Base-by-base conservation (phyloP, 2,888 invertebrate genomes). In the Formica aserva region DNA sequence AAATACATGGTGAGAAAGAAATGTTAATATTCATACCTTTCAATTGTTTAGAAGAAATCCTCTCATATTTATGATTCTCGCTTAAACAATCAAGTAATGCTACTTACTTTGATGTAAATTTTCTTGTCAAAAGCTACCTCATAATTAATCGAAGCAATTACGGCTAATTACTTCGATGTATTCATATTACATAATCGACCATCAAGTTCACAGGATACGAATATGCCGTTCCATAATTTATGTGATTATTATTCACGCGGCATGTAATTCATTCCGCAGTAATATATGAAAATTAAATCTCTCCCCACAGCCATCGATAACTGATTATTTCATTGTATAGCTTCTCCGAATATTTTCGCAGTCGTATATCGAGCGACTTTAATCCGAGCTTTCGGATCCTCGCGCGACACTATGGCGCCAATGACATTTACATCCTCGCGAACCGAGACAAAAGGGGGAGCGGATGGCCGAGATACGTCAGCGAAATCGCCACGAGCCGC, bases 401-500 rank as follows among this genome's bases (percentile, higher is more conserved):
- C 83, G 77, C 72, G 80, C 89, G 91, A 83, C 89, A 45, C 80
- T 77, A 78, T 22, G 90, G 90, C 90, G 91, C 91, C 90, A 91
- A 90, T 90, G 91, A 86, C 91, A 89, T 90, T 90, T 91, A 91
- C 90, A 90, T 88, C 67, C 82, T 84, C 87, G 90, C 89, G 83
- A 89, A 88, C 81, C 88, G 86, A 52, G 89, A 91, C 88, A 91
- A 92, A 91, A 88, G 85, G 87, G 82, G 86, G 84, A 77, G 80
- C 81, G 88, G 88, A 87, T 85, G 83, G 87, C 55, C 85, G 89
- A 90, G 91, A 92, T 92, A 91, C 90, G 91, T 92, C 90, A 92
- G 92, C 88, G 87, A 88, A 92, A 93, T 92, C 90, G 88, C 89
- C 90, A 86, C 87, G 86, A 84, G 82, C 72, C 83, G 82, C 67